Base-by-base conservation (phyloP, 2,888 invertebrate genomes). In the Caenorhabditis wallacei region DNA sequence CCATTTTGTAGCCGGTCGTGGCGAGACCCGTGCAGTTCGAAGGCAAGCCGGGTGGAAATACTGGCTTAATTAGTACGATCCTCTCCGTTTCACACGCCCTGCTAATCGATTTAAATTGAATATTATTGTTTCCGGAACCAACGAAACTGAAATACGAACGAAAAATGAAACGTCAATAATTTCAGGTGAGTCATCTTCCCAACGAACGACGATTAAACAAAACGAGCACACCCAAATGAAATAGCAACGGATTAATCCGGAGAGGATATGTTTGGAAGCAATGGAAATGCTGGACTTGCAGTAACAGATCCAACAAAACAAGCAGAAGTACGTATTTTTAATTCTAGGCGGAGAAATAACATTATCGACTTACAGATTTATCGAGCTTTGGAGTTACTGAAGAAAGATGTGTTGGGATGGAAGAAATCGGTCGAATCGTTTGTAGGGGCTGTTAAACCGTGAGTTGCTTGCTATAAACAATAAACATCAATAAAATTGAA, bases 361-460 rank as follows among this genome's bases (percentile, higher is more conserved):
- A n/a, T n/a, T n/a, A n/a, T 10, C 7, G 0, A 37, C 5, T 84
- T 59, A 48, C 22, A 88, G 87, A 81, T 87, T 10, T 88, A 83
- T 51, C 61, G 78, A 43, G 87, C 84, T 26, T 63, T 89, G 18
- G 86, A 89, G 46, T 61, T 54, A 10, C 56, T 89, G 63, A 89
- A 89, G 71, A 80, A 82, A 26, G 88, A 89, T 56, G 85, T 82
- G 10, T 24, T 46, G 1, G 88, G 88, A 22, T 89, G 88, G 88
- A 79, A 80, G 54, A 85, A 84, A 46, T 85, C 85, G 7, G 78
- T 85, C 1, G 78, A 86, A 20, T 80, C 85, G 35, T 86, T 89
- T 37, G 74, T 85, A 8, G 48, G 71, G n/a, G 43, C 61, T 24
- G 22, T 18, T 16, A 59, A 70, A 61, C 74, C 64, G 79, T 75